Conservation (phyloP, 2,113 vertebrate species). For the Tragelaphus buxtoni region DNA sequence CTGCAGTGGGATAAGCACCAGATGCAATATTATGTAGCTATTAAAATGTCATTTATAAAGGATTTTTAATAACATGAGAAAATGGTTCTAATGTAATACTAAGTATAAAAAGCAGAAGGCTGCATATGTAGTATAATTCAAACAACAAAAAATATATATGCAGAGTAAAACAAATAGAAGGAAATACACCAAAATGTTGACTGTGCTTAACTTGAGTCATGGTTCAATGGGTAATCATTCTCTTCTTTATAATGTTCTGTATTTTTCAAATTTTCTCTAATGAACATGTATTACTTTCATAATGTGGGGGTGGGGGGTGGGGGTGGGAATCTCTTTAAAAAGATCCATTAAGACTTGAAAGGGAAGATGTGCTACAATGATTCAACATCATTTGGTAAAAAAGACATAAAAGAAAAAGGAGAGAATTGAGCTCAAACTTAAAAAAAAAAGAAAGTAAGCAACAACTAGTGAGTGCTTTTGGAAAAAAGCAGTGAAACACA, state of each 20-base stretch:
- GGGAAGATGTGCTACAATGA: not conserved
- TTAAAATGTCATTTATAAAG: conserved; percentile 38
- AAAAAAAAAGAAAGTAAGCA: not conserved
- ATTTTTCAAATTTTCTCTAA: conserved; percentile 14
- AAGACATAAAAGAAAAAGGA: not conserved
- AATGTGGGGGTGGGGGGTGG: not conserved
- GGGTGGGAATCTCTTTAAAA: not conserved
- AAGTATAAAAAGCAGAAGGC: too few species aligned
- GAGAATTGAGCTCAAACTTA: not conserved
- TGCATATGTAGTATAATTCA: not conserved
- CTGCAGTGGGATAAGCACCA: conserved; percentile 15
- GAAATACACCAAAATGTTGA: conserved; percentile 31
- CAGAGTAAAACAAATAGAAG: conserved; percentile 6
- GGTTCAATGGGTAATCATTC: not conserved
- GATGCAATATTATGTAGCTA: not conserved
- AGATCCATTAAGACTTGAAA: conserved; percentile 8
- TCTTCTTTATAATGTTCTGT: conserved; percentile 15
- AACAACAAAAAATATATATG: conserved; percentile 25
- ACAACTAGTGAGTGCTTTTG: not conserved
- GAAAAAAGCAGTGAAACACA: not conserved
- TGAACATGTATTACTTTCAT: not conserved
- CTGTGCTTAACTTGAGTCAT: not conserved
- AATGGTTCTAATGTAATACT: too few species aligned
- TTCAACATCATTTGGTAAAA: not conserved
- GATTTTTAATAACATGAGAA: too few species aligned